Evolutionary conservation across 2,888 invertebrate species (phyloP).

Genomic region (Bombylius major): DNA sequence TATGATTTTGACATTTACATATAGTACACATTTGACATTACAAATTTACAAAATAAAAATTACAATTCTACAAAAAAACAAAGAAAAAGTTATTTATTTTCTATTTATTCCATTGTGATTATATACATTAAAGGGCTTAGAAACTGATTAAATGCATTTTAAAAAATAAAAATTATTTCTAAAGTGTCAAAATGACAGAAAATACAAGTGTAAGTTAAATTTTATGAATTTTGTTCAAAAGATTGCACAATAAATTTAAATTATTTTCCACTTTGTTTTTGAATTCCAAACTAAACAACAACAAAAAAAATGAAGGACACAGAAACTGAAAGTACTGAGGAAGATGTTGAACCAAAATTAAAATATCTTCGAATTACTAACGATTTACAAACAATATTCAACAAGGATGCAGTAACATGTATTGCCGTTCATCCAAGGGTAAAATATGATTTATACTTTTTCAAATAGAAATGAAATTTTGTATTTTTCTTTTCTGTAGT

Average conservation of each 20-base stretch:
- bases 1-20: constrained; percentile 7
- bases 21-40: not conserved
- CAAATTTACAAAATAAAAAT: not conserved
- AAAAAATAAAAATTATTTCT: too few relatives aligned
- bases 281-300: not conserved
- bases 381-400: constrained; percentile 71
- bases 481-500: constrained; percentile 39
- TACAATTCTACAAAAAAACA: too few relatives aligned
- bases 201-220: constrained; percentile 11
- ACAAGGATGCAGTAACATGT: constrained; percentile 76
- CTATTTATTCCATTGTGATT: too few relatives aligned
- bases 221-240: not conserved
- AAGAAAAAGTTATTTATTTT: too few relatives aligned
- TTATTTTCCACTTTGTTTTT: too few relatives aligned
- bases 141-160: too few relatives aligned
- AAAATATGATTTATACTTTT: constrained; percentile 7
- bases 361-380: constrained; percentile 84
- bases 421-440: constrained; percentile 88
- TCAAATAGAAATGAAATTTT: not conserved
- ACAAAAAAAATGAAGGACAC: constrained; percentile 17
- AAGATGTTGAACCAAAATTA: constrained; percentile 69
- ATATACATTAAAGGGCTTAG: too few relatives aligned
- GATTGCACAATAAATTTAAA: too few relatives aligned
- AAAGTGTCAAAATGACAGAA: constrained; percentile 10
- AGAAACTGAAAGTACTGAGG: constrained; percentile 32